phyloP scores from a whole-genome alignment of 37 sponge, comb jelly and placozoan genomes.

The Axinella damicornis region DNA sequence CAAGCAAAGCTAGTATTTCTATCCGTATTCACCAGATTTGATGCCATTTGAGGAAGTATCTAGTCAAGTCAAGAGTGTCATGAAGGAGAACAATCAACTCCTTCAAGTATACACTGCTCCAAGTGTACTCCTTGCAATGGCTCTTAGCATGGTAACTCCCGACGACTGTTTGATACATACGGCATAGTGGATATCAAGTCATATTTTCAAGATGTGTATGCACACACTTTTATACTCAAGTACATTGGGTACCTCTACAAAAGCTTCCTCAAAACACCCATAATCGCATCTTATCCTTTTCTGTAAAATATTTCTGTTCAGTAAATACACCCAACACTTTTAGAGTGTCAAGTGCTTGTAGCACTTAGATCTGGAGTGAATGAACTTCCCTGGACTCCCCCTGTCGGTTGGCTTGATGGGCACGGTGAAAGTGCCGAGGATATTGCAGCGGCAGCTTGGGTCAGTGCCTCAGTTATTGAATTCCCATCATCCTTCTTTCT shows the following conservation, averaged over 20 bases:
- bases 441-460: too few relatives aligned
- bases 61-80: constrained; percentile 35
- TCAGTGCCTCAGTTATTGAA: too few relatives aligned
- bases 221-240: too few relatives aligned
- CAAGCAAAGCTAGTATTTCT: constrained; percentile 19
- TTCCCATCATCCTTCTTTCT: too few relatives aligned
- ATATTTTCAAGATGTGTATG: too few relatives aligned
- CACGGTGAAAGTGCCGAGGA: too few relatives aligned
- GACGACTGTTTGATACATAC: constrained; percentile 41
- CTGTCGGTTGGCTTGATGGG: too few relatives aligned
- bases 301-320: neutral
- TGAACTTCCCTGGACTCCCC: constrained; percentile 7
- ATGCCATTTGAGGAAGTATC: constrained; percentile 34
- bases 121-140: constrained; percentile 34
- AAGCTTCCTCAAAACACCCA: neutral
- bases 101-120: constrained; percentile 34
- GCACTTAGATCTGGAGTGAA: constrained; percentile 6
- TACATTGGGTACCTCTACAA: neutral
- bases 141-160: constrained; percentile 16
- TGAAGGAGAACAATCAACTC: constrained; percentile 21
- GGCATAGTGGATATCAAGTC: constrained; percentile 29
- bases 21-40: constrained; percentile 44
- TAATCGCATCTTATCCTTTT: constrained; percentile 7
- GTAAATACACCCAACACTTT: neutral
- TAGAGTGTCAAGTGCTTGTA: constrained; percentile 11